Base-by-base conservation (phyloP, 92 coral and sea anemone genomes). In the Phenganax stokvisi region DNA sequence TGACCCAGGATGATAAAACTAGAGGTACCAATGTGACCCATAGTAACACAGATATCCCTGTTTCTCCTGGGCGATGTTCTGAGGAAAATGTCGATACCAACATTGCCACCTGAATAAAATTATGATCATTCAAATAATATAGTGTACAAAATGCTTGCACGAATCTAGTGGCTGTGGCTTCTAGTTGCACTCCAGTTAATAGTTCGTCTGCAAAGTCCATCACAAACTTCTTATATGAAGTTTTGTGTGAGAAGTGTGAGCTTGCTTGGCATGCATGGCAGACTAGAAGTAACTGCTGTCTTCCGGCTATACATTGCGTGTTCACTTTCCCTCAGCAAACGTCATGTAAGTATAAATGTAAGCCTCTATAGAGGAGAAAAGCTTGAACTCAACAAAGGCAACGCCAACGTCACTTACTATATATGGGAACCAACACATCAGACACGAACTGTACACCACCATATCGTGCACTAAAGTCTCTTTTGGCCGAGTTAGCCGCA, bases 1-100 rank as follows among this genome's bases (percentile, higher is more conserved):
- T 59, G 30, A 76, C 7, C 64, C 58, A 7, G 9, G 81, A 55
- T 54, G 64, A 57, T 30, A 60, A 57, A 55, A 57, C 47, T n/a
- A 76, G 25, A 12, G 81, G 81, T 57, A 76, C 27, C 81, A 76
- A 76, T 29, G 56, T 10, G 25, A 76, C 31, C 9, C 81, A 68
- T 57, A 76, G 60, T 17, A 76, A 51, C 51, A 63, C 57, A 29
- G 70, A 56, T 3, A 29, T 76, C 56, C 56, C 81, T 60, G 53
- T 44, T 30, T 76, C 81, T 58, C 56, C 63, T 54, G 80, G 62
- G 25, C 56, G 64, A 9, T 12, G 47, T 25, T 8, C 69, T 57
- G 64, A 61, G 16, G n/a, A 31, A 58, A 57, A 54, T 9, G 52
- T 28, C 5, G 70, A 57, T 28, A 76, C 70, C 55, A 76, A 28